phyloP scores from a whole-genome alignment of 2,113 vertebrate genomes.

The Ascaphus truei region DNA sequence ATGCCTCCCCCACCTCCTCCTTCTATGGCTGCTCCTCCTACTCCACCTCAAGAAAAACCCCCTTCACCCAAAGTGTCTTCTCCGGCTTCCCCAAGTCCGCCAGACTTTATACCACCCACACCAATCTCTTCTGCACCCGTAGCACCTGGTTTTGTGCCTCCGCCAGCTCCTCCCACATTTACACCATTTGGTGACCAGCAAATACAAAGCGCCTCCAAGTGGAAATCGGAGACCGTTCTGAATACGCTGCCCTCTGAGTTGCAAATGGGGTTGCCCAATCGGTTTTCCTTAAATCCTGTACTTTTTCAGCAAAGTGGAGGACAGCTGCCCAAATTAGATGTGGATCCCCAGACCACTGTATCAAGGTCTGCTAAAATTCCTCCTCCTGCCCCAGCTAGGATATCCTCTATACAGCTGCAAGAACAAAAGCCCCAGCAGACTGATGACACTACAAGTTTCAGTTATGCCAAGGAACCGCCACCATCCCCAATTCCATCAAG shows the following conservation, averaged over 20 bases:
- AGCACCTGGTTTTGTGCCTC: conserved; percentile 31
- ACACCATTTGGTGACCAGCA: neutral
- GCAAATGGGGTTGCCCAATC: conserved; percentile 11
- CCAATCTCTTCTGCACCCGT: conserved; percentile 9
- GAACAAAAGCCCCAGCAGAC: conserved; percentile 24
- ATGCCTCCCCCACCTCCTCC: conserved; percentile 65
- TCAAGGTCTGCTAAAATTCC: conserved; percentile 65
- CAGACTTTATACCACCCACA: conserved; percentile 44
- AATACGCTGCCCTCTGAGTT: conserved; percentile 48
- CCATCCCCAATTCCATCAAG: conserved; percentile 49
- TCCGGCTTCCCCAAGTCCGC: conserved; percentile 43
- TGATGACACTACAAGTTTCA: neutral
- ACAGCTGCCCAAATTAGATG: conserved; percentile 39
- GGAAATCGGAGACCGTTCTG: conserved; percentile 57
- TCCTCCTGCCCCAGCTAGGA: conserved; percentile 59
- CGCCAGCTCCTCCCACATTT: conserved; percentile 20
- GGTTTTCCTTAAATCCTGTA: conserved; percentile 36
- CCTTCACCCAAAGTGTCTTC: conserved; percentile 55
- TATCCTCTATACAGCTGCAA: conserved; percentile 57
- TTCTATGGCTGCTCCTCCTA: conserved; percentile 44
- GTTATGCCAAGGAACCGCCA: neutral
- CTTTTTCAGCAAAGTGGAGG: conserved; percentile 42
- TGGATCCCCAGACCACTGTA: conserved; percentile 57
- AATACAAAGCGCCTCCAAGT: conserved; percentile 49
- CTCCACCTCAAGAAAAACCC: conserved; percentile 41